Conservation (phyloP, 1,140 invertebrate genomes). For the Gonatopus flavifemur region DNA sequence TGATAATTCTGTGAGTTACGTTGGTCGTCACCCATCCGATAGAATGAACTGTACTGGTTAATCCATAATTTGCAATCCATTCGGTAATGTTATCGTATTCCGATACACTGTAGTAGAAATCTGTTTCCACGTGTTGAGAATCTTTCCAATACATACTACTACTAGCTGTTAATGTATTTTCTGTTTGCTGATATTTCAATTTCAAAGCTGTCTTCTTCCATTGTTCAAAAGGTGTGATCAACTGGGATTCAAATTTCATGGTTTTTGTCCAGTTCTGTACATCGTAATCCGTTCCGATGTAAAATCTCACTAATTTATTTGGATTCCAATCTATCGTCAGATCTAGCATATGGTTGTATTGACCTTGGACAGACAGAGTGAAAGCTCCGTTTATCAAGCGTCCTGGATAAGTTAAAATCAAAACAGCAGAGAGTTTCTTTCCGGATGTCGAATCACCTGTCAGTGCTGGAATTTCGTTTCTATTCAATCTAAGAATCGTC, state of each 20-base stretch:
- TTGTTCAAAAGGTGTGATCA: slow-evolving; percentile 72
- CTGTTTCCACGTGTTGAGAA: slow-evolving; percentile 57
- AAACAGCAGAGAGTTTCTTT: slow-evolving; percentile 64
- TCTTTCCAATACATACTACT: slow-evolving; percentile 63
- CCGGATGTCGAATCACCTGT: slow-evolving; percentile 27
- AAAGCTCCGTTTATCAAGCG: slow-evolving; percentile 67
- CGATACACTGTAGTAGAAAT: slow-evolving; percentile 56
- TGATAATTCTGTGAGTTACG: slow-evolving; percentile 58
- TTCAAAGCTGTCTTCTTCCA: slow-evolving; percentile 71
- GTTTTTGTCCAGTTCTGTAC: slow-evolving; percentile 49
- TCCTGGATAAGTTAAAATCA: slow-evolving; percentile 73
- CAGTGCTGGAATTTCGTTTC: slow-evolving; percentile 42
- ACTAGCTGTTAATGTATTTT: slow-evolving; percentile 43
- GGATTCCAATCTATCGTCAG: slow-evolving; percentile 62
- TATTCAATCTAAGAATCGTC: slow-evolving; percentile 58
- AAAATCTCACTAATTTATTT: slow-evolving; percentile 57
- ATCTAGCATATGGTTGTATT: slow-evolving; percentile 56
- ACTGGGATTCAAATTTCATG: slow-evolving; percentile 55
- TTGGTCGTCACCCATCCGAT: slow-evolving; percentile 61
- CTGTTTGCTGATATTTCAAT: slow-evolving; percentile 54
- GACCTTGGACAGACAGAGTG: slow-evolving; percentile 39
- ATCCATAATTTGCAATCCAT: slow-evolving; percentile 56
- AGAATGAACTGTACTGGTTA: slow-evolving; percentile 63
- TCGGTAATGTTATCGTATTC: slow-evolving; percentile 43
- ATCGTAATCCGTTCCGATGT: slow-evolving; percentile 57